A percentile compares a stretch with the other conserved stretches of the same genome.
phyloP scores from a whole-genome alignment of 2,113 vertebrate species.

The Benitochromis conjunctus region DNA sequence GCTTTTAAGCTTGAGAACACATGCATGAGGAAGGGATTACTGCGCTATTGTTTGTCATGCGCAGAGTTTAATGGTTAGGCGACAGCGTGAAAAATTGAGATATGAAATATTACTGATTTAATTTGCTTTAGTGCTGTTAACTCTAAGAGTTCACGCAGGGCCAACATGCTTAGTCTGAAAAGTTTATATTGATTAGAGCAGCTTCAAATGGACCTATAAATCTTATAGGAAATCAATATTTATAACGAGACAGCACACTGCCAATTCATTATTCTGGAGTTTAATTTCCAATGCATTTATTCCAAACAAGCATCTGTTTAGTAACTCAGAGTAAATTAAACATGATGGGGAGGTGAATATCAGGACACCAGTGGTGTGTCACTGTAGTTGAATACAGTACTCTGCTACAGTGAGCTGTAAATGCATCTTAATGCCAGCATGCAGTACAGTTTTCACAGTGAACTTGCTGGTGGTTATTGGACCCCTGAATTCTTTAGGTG shows the following conservation, averaged over 20 bases:
- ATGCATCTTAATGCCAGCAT: conserved; percentile 43
- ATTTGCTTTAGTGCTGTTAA: conserved; percentile 8
- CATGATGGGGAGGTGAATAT: conserved; percentile 60
- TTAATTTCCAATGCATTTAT: conserved; percentile 66
- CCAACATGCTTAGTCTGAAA: conserved; percentile 5
- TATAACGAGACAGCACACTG: conserved; percentile 33
- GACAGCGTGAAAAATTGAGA: neutral
- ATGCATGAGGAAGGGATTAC: neutral
- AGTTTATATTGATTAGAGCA: conserved; percentile 46
- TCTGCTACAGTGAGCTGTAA: conserved; percentile 46
- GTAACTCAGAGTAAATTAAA: conserved; percentile 66
- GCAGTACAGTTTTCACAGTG: conserved; percentile 33
- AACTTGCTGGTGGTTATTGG: conserved; percentile 26
- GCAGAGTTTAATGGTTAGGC: neutral
- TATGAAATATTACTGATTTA: conserved; percentile 24
- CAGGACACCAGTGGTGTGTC: conserved; percentile 25
- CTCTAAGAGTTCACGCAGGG: conserved; percentile 8
- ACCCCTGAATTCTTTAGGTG: conserved; percentile 31
- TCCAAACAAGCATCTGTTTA: conserved; percentile 64
- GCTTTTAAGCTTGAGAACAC: neutral
- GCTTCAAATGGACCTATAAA: conserved; percentile 23
- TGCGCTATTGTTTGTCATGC: neutral
- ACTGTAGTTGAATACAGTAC: conserved; percentile 26
- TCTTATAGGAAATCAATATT: conserved; percentile 23
- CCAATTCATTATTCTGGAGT: conserved; percentile 48